These are phyloP conservation scores for Syngnathus scovelli DNA, from an alignment of 2,113 vertebrate species.

Conservation along the genomic window DNA sequence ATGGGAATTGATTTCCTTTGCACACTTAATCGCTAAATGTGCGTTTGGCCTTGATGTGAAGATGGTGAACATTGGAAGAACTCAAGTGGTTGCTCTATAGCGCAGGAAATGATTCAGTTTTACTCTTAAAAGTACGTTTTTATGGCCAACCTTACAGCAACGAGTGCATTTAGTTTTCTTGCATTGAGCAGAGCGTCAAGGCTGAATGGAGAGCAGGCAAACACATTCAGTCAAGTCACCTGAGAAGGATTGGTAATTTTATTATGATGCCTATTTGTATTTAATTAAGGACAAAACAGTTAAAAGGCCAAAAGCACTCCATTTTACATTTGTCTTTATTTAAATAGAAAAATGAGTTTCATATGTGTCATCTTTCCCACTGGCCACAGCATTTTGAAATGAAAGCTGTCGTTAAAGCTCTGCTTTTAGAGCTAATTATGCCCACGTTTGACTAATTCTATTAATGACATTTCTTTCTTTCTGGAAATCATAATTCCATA, in stretches of 20 bases:
- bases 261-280: not conserved
- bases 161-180: constrained; percentile 1
- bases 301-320: not conserved
- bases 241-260: not conserved
- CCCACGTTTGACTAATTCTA: not conserved
- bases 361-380: not conserved
- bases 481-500: not conserved
- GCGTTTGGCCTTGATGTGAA: constrained; percentile 5
- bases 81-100: constrained; percentile 8
- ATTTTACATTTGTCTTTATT: not conserved
- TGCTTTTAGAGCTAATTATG: not conserved
- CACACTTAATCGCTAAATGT: not conserved
- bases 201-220: not conserved
- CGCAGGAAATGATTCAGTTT: constrained; percentile 8
- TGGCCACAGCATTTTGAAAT: not conserved
- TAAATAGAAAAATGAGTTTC: not conserved
- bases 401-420: not conserved
- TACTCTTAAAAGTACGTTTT: constrained; percentile 12
- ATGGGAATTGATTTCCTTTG: not conserved
- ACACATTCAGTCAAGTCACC: constrained; percentile 3
- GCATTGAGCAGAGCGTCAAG: not conserved
- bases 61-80: constrained; percentile 11
- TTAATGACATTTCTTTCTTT: not conserved
- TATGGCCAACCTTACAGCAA: not conserved
- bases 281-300: not conserved